Percentiles rank a stretch among this genome's conserved stretches.
These are phyloP conservation scores for Drosophila incognita DNA, from an alignment of 2,888 invertebrate species.

Conservation along the genomic window DNA sequence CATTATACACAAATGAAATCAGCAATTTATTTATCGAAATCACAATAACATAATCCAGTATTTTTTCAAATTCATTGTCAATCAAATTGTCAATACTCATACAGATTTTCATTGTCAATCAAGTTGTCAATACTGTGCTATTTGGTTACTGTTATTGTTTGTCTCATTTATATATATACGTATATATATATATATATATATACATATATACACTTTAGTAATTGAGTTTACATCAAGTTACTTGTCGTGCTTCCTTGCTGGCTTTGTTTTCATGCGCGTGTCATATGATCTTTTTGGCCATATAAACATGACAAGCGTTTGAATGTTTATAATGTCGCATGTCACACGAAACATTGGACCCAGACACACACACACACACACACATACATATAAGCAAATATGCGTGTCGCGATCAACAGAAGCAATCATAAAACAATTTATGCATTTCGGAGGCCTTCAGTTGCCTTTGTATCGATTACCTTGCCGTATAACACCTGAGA, in stretches of 20 bases:
- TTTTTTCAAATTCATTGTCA: not conserved
- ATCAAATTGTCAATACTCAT: slow-evolving; percentile 13
- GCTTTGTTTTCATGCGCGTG: slow-evolving; percentile 32
- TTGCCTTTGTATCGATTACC: slow-evolving; percentile 23
- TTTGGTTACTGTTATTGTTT: slow-evolving; percentile 24
- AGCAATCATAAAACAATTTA: not conserved
- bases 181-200: not conserved
- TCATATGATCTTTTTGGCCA: slow-evolving; percentile 53
- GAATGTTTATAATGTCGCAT: slow-evolving; percentile 52
- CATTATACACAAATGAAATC: no score
- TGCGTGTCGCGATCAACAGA: slow-evolving; percentile 47
- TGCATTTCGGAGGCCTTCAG: not conserved
- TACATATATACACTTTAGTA: slow-evolving; percentile 4
- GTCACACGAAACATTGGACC: slow-evolving; percentile 37
- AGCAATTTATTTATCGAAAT: no score
- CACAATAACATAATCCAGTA: not conserved
- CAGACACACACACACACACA: not conserved
- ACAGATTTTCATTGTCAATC: slow-evolving; percentile 6
- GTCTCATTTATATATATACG: slow-evolving; percentile 13
- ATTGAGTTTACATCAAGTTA: slow-evolving; percentile 42
- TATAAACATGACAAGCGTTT: slow-evolving; percentile 45
- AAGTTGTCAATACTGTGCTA: slow-evolving; percentile 9
- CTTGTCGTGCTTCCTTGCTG: slow-evolving; percentile 16
- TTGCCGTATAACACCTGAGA: not conserved
- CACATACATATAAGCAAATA: slow-evolving; percentile 4